These are phyloP conservation scores for Momotus momota DNA, from an alignment of 2,797 vertebrate genomes.

Conservation along the genomic window DNA sequence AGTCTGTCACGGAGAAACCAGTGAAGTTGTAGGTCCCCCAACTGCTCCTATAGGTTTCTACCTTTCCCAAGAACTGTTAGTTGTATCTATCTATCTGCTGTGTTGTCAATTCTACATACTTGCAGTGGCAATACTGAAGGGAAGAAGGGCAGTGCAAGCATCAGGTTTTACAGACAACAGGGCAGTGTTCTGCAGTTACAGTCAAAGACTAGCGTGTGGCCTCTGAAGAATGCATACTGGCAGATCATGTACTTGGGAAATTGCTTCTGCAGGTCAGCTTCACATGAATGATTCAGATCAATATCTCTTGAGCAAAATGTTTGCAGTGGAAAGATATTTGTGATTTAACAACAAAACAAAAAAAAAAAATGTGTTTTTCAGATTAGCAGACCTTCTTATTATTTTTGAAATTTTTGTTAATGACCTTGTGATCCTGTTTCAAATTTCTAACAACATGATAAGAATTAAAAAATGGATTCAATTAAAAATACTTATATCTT, in stretches of 20 bases:
- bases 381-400: background rate
- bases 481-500: background rate
- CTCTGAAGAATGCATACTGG: background rate
- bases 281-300: background rate
- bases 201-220: too few relatives aligned
- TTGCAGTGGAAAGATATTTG: background rate
- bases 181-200: background rate
- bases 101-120: background rate
- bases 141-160: background rate
- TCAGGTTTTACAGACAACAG: background rate
- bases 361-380: background rate
- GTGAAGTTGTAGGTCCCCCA: background rate
- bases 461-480: background rate
- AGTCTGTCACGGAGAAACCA: background rate
- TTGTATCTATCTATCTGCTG: background rate
- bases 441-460: background rate
- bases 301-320: background rate
- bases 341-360: background rate
- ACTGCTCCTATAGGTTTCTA: background rate
- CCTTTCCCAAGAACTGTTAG: background rate
- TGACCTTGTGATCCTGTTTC: background rate
- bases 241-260: background rate
- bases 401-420: background rate
- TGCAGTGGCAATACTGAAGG: background rate
- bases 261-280: background rate